Evolutionary conservation across 2,888 invertebrate species (phyloP), one percentile per base, ranked within the genome.

Genomic region (Synergus gifuensis): DNA sequence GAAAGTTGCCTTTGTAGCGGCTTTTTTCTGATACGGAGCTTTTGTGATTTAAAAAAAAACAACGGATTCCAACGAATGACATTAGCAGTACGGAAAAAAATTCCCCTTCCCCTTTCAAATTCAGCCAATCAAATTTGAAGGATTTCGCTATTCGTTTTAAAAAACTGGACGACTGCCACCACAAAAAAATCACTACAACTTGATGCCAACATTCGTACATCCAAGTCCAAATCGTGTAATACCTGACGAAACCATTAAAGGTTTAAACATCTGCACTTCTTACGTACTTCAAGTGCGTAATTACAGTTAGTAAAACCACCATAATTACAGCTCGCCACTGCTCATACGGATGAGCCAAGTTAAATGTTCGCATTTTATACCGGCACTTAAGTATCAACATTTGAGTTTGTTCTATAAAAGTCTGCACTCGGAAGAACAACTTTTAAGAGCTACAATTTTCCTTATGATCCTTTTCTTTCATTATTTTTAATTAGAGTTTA

Each of bases 211-310:
- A 58, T 54, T 36, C 5, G 36, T 36, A 36, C 36, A 36, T 54
- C n/a, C 54, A 36, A 36, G 73, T 54, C n/a, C 73, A 73, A 73
- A 36, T 73, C 54, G 36, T 73, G 54, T 73, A 73, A 54, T 73
- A 73, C 73, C 73, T 73, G 73, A 58, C 73, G 73, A 73, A 73
- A 73, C 73, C 73, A 73, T 73, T 73, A 73, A 73, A 73, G 54
- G 73, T 54, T 73, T 73, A 58, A 73, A 73, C 54, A 54, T 73
- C 73, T 73, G 73, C 54, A 40, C 36, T 73, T 73, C 73, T 73
- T 73, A 54, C 73, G 54, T 73, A 58, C 40, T 54, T 54, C 54
- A 73, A 73, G 73, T 73, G 54, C 73, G 49, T 73, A 73, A 73
- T 73, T 73, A 73, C 73, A 54, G 73, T 54, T 36, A 73, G 73